These are phyloP conservation scores for Fragum fragum DNA, from an alignment of 2,888 invertebrate genomes.

Conservation along the genomic window DNA sequence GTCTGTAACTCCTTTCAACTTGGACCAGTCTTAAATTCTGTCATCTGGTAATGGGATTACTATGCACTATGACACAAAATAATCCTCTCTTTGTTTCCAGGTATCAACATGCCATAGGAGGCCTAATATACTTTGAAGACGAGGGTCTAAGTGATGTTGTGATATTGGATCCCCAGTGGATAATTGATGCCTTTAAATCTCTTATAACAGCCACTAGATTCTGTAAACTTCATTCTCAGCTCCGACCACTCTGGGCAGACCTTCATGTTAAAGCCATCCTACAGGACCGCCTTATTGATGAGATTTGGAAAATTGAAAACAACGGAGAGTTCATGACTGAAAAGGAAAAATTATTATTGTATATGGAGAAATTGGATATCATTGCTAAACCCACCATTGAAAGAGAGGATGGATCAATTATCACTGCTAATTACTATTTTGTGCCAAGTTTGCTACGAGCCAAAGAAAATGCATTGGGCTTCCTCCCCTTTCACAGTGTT, in stretches of 20 bases:
- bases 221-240: conserved; percentile 45
- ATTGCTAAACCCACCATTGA: conserved; percentile 62
- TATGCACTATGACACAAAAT: no score
- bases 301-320: conserved; percentile 54
- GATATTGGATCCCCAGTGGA: conserved; percentile 66
- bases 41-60: no score
- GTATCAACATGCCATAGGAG: conserved; percentile 64
- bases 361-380: conserved; percentile 67
- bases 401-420: conserved; percentile 42
- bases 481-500: conserved; percentile 6
- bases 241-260: conserved; percentile 55
- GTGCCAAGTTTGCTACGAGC: conserved; percentile 61
- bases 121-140: conserved; percentile 60
- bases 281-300: conserved; percentile 51
- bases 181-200: conserved; percentile 64
- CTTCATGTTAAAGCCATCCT: conserved; percentile 61
- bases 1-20: no score
- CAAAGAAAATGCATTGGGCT: conserved; percentile 32
- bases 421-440: conserved; percentile 56
- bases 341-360: conserved; percentile 48
- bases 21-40: no score
- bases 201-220: conserved; percentile 59
- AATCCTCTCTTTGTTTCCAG: conserved; percentile 32
- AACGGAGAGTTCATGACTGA: conserved; percentile 43
- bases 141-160: conserved; percentile 55